Evolutionary conservation across 2,797 vertebrate genomes (phyloP).

Genomic region (Muscicapa comitata): DNA sequence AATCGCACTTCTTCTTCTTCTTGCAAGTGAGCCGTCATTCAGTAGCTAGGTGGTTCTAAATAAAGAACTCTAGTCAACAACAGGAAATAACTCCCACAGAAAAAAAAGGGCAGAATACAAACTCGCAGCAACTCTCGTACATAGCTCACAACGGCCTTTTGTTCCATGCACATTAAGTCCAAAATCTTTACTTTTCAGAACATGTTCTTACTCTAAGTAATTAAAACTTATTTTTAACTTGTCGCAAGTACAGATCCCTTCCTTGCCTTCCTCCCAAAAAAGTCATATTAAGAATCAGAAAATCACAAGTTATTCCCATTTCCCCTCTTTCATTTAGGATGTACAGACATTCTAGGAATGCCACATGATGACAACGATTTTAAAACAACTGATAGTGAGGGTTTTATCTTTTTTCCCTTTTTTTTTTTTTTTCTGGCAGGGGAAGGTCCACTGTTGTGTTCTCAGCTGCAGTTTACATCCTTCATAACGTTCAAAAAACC

Average conservation of each 20-base stretch:
- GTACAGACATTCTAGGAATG: neutral
- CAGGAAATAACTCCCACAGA: conserved; percentile 99
- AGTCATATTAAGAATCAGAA: neutral
- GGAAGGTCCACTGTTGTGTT: neutral
- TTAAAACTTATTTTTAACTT: conserved; percentile 36
- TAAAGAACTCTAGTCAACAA: conserved; percentile 99
- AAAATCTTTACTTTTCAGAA: conserved; percentile 71
- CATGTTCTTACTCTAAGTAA: conserved; percentile 51
- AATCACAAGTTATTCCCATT: neutral
- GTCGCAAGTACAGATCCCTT: neutral
- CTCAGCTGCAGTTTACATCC: conserved; percentile 10
- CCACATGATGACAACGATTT: neutral
- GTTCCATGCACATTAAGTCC: conserved; percentile 71
- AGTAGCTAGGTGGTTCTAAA: conserved; percentile 95
- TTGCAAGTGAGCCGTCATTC: conserved; percentile 73
- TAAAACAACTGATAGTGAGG: neutral
- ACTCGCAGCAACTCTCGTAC: conserved; percentile 83
- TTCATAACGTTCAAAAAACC: conserved; percentile 31
- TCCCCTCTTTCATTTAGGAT: neutral
- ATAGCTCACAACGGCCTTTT: conserved; percentile 84
- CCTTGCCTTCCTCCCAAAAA: neutral
- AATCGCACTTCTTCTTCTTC: conserved; percentile 74
- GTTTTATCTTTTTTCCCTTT: rapidly evolving
- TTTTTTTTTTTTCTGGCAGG: neutral
- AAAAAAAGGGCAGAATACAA: conserved; percentile 89